phyloP scores from a whole-genome alignment of 2,888 invertebrate genomes.

The Heterodera filipjevi region DNA sequence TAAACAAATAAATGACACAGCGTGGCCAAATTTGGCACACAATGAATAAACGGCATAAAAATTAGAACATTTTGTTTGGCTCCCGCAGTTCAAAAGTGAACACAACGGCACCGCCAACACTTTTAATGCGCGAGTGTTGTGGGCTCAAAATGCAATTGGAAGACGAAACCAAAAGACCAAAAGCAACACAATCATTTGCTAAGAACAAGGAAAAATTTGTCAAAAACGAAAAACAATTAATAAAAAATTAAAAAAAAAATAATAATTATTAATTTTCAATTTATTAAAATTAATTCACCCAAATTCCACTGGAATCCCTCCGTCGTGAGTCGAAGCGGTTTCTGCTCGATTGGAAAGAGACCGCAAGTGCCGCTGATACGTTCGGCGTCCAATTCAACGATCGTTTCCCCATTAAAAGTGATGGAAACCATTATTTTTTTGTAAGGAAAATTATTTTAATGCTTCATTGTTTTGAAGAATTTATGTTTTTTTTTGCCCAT shows the following conservation, averaged over 20 bases:
- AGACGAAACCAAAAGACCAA: conserved; percentile 10
- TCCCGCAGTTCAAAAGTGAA: conserved; percentile 24
- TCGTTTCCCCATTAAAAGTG: conserved; percentile 15
- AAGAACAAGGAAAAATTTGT: too few relatives aligned
- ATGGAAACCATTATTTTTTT: neutral
- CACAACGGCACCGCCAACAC: conserved; percentile 5
- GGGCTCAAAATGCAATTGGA: conserved; percentile 13
- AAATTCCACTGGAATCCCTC: conserved; percentile 57
- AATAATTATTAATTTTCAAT: too few relatives aligned
- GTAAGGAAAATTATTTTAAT: neutral
- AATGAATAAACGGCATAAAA: neutral
- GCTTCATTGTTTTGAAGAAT: too few relatives aligned
- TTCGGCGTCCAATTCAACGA: conserved; percentile 19
- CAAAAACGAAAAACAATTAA: too few relatives aligned
- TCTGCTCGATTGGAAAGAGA: conserved; percentile 54
- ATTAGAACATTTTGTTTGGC: neutral
- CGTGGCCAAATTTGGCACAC: neutral
- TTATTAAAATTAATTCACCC: conserved; percentile 31
- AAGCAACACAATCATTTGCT: neutral
- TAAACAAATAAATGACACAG: neutral
- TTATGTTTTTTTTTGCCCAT: too few relatives aligned
- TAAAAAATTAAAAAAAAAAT: too few relatives aligned
- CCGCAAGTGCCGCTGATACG: conserved; percentile 49
- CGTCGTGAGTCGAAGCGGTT: conserved; percentile 50
- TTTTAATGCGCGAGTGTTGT: neutral